Evolutionary conservation across 2,888 invertebrate genomes (phyloP).

Genomic region (Amphipoea oculea): DNA sequence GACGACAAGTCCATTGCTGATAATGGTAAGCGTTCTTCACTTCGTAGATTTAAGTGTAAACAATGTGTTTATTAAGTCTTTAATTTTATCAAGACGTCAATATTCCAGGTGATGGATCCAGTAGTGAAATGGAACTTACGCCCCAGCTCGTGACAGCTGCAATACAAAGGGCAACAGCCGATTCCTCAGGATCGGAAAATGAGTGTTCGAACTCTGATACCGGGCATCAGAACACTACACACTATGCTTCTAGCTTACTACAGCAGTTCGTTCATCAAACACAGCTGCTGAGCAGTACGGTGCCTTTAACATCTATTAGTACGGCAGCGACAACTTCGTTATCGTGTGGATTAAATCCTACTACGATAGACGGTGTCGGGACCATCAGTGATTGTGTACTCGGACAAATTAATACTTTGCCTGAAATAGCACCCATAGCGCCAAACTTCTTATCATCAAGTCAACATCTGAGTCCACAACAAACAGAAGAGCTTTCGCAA

Average conservation of each 20-base stretch:
- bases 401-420: conserved; percentile 84
- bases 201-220: conserved; percentile 90
- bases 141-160: conserved; percentile 94
- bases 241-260: conserved; percentile 93
- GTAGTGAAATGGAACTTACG: conserved; percentile 94
- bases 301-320: conserved; percentile 80
- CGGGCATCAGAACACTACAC: conserved; percentile 90
- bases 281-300: conserved; percentile 91
- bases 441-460: conserved; percentile 80
- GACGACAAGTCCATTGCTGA: conserved; percentile 89
- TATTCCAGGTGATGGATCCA: conserved; percentile 91
- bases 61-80: background rate
- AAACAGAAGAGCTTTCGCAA: conserved; percentile 87
- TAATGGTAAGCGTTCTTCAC: conserved; percentile 80
- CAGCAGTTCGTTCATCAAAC: conserved; percentile 96
- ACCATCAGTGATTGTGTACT: conserved; percentile 84
- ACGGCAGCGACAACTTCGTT: conserved; percentile 74
- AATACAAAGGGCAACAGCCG: conserved; percentile 93
- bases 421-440: conserved; percentile 83
- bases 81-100: conserved; percentile 31
- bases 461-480: conserved; percentile 88
- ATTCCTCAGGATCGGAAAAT: conserved; percentile 93
- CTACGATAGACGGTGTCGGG: conserved; percentile 80
- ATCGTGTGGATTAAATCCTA: conserved; percentile 76
- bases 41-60: background rate